Percentiles rank a stretch among this genome's conserved stretches.
phyloP scores from a whole-genome alignment of 2,888 invertebrate genomes.

The Idaea biselata region DNA sequence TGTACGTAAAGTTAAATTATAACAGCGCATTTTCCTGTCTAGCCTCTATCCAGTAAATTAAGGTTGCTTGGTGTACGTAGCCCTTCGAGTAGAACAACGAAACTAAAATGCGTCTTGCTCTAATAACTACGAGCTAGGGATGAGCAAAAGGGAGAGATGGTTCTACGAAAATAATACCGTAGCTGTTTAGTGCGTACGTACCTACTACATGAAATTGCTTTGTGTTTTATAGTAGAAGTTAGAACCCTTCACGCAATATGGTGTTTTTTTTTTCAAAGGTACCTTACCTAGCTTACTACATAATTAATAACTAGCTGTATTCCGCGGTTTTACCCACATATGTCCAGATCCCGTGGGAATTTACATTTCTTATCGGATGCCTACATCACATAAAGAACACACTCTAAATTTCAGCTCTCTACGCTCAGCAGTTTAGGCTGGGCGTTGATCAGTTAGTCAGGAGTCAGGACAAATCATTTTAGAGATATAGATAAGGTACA shows the following conservation, averaged over 20 bases:
- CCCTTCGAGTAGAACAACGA: constrained; percentile 41
- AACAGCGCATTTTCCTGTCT: constrained; percentile 37
- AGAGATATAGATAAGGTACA: too few species aligned
- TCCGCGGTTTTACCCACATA: too few species aligned
- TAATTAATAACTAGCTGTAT: neutral
- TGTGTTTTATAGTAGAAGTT: neutral
- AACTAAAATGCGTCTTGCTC: constrained; percentile 55
- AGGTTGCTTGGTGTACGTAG: constrained; percentile 40
- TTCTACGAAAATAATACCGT: constrained; percentile 23
- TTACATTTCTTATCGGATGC: too few species aligned
- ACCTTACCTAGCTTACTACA: neutral
- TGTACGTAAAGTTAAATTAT: constrained; percentile 26
- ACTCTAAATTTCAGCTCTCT: too few species aligned
- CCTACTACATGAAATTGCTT: neutral
- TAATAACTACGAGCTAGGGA: constrained; percentile 54
- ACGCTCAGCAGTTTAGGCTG: too few species aligned
- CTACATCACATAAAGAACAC: too few species aligned
- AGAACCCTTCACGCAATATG: neutral
- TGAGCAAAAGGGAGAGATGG: constrained; percentile 36
- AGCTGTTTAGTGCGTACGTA: neutral
- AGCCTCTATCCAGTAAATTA: constrained; percentile 43
- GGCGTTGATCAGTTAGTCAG: too few species aligned
- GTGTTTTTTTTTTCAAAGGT: neutral
- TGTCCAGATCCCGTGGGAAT: too few species aligned
- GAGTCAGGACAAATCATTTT: too few species aligned